phyloP scores from a whole-genome alignment of 2,797 vertebrate genomes.

The Gymnocypris eckloni region DNA sequence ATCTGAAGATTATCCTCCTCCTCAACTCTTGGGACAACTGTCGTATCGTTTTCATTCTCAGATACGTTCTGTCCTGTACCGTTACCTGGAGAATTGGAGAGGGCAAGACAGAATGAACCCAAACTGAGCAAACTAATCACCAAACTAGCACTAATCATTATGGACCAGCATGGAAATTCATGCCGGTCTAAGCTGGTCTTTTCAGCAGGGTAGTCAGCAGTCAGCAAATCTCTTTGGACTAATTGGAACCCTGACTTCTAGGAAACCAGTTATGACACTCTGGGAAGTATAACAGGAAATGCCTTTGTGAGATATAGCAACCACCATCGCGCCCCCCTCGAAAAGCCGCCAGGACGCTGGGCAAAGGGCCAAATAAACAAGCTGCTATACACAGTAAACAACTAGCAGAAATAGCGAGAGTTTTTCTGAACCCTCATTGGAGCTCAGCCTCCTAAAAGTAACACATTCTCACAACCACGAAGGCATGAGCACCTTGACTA shows the following conservation, averaged over 20 bases:
- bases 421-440: constrained; percentile 32
- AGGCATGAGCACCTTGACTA: neutral
- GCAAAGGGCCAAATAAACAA: constrained; percentile 67
- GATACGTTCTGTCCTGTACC: constrained; percentile 68
- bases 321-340: neutral
- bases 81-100: constrained; percentile 67
- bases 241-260: neutral
- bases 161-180: neutral
- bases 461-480: neutral
- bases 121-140: neutral
- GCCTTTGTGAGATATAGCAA: neutral
- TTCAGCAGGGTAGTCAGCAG: neutral
- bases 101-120: neutral
- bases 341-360: constrained; percentile 48
- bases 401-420: constrained; percentile 62
- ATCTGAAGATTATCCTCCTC: constrained; percentile 73
- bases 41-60: constrained; percentile 40
- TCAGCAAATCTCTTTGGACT: neutral
- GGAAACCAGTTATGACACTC: constrained; percentile 17
- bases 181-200: neutral
- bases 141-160: constrained; percentile 18
- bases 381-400: constrained; percentile 60
- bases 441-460: constrained; percentile 26
- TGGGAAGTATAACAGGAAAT: constrained; percentile 38
- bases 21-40: neutral